A percentile compares a stretch with the other conserved stretches of the same genome.
Conservation (phyloP, 2,113 vertebrate species). For the Ia io region DNA sequence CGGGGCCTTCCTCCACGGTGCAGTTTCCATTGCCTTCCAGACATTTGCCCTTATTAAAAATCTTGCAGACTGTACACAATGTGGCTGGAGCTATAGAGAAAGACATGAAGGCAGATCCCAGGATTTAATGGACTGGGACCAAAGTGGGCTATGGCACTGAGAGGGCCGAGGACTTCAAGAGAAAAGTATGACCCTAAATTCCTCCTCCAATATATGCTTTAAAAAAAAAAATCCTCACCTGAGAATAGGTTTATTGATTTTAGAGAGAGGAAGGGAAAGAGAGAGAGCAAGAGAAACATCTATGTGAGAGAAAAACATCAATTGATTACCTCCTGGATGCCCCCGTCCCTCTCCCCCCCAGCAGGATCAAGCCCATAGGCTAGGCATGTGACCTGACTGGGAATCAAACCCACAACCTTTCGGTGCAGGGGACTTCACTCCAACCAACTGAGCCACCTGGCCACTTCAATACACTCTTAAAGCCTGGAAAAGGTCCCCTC, state of each 20-base stretch:
- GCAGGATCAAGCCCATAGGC: no score
- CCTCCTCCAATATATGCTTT: background rate
- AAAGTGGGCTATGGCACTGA: background rate
- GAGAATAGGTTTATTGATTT: no score
- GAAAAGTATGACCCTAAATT: background rate
- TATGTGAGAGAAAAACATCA: no score
- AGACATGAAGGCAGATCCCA: background rate
- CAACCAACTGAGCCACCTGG: no score
- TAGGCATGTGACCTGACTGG: no score
- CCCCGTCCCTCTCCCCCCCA: no score
- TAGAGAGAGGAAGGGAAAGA: no score
- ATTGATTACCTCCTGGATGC: no score
- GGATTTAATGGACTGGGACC: background rate
- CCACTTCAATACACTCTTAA: background rate
- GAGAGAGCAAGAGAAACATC: no score
- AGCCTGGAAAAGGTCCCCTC: background rate
- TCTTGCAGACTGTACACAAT: constrained; percentile 14
- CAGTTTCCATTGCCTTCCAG: constrained; percentile 13
- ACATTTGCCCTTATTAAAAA: constrained; percentile 23
- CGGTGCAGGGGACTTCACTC: no score
- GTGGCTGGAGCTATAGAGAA: constrained; percentile 19
- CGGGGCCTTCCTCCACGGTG: background rate
- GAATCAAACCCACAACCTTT: no score
- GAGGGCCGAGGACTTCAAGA: background rate
- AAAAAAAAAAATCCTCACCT: no score